A percentile compares a stretch with the other conserved stretches of the same genome.
These are phyloP conservation scores for Nephrotoma guestfalica DNA, from an alignment of 2,888 invertebrate species.

Conservation along the genomic window DNA sequence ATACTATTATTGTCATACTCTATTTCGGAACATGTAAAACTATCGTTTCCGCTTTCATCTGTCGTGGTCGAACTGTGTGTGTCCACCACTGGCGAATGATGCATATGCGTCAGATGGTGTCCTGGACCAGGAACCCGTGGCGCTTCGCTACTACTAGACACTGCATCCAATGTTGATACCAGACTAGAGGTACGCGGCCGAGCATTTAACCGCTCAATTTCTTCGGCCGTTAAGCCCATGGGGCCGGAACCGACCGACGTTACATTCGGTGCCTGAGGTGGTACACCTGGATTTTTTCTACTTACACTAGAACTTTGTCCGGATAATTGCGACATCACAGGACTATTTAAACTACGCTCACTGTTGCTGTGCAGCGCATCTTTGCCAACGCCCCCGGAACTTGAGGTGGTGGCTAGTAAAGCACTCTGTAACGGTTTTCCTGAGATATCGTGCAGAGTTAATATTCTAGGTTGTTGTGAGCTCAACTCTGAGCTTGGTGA, in stretches of 20 bases:
- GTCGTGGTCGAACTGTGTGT: conserved; percentile 68
- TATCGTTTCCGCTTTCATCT: conserved; percentile 90
- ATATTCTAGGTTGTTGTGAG: conserved; percentile 77
- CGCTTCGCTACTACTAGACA: conserved; percentile 79
- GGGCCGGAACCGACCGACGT: conserved; percentile 49
- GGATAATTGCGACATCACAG: conserved; percentile 82
- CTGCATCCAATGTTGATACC: conserved; percentile 82
- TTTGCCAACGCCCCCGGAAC: conserved; percentile 76
- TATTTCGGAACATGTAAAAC: conserved; percentile 95
- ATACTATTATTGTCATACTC: conserved; percentile 88
- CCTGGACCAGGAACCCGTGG: conserved; percentile 51
- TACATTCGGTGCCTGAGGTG: conserved; percentile 52
- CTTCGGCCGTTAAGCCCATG: conserved; percentile 83
- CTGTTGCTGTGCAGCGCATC: conserved; percentile 83
- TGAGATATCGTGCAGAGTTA: conserved; percentile 87
- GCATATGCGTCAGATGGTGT: conserved; percentile 54
- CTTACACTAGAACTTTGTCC: conserved; percentile 73
- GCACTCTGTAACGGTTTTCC: conserved; percentile 86
- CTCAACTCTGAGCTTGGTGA: conserved; percentile 88
- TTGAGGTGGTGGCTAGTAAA: conserved; percentile 74
- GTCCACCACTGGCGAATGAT: conserved; percentile 58
- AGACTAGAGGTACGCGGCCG: conserved; percentile 79
- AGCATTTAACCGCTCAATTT: conserved; percentile 79
- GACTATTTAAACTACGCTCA: conserved; percentile 81
- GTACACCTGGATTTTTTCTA: conserved; percentile 52